These are phyloP conservation scores for Hoplostethus atlanticus DNA, from an alignment of 2,797 vertebrate species.

Conservation along the genomic window DNA sequence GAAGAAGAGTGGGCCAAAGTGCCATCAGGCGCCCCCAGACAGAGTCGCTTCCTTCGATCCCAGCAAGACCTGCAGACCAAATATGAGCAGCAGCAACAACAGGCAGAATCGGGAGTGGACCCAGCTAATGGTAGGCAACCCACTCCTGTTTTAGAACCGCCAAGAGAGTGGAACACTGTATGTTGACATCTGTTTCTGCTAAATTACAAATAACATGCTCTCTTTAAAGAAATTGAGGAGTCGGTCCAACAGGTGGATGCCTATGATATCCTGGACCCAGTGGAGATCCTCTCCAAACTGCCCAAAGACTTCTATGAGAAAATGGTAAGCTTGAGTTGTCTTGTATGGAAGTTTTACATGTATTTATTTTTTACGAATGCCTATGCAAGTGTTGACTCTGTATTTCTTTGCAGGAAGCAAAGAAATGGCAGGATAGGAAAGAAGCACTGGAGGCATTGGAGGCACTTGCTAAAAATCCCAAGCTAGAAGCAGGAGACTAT, in stretches of 20 bases:
- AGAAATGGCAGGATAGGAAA: slow-evolving; percentile 95
- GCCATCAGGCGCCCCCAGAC: slow-evolving; percentile 85
- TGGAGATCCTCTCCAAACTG: slow-evolving; percentile 92
- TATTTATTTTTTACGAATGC: not conserved
- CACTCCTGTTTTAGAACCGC: not conserved
- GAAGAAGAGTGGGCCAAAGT: slow-evolving; percentile 93
- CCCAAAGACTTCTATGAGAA: slow-evolving; percentile 95
- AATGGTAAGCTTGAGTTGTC: slow-evolving; percentile 84
- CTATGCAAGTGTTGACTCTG: not conserved
- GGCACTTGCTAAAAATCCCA: slow-evolving; percentile 89
- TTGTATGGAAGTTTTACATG: not conserved
- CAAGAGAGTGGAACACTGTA: no score
- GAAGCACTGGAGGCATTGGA: slow-evolving; percentile 91
- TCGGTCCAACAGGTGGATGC: slow-evolving; percentile 85
- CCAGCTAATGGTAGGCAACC: slow-evolving; percentile 80
- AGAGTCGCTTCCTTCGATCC: slow-evolving; percentile 89
- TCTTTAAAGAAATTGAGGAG: slow-evolving; percentile 85
- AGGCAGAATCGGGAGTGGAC: slow-evolving; percentile 74
- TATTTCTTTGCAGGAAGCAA: slow-evolving; percentile 86
- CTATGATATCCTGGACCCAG: slow-evolving; percentile 91
- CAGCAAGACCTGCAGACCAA: slow-evolving; percentile 92
- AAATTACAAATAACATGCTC: not conserved
- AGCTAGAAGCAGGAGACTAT: slow-evolving; percentile 90
- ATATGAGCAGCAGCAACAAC: slow-evolving; percentile 89
- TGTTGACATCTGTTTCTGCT: not conserved